These are phyloP conservation scores for Melolontha melolontha DNA, from an alignment of 2,888 invertebrate genomes.

Conservation along the genomic window DNA sequence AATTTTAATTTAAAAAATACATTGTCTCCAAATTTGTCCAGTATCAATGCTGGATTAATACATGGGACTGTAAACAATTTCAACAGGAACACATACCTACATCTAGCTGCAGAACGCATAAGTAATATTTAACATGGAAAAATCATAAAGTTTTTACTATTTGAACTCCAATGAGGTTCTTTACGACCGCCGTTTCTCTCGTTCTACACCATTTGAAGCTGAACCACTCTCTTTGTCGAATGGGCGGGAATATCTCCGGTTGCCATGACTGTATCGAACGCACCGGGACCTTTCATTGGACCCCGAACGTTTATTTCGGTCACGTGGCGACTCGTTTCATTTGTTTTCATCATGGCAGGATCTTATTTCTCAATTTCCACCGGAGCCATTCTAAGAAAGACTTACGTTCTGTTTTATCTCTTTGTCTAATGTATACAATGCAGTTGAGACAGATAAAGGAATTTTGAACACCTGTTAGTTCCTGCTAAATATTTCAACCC, in stretches of 20 bases:
- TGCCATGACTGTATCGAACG: constrained; percentile 65
- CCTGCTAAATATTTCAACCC: constrained; percentile 27
- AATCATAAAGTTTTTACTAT: constrained; percentile 66
- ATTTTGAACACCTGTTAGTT: constrained; percentile 18
- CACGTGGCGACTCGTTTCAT: constrained; percentile 60
- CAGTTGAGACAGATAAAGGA: constrained; percentile 15
- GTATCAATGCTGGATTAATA: too few relatives aligned
- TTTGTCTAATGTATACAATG: constrained; percentile 7
- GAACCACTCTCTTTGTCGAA: constrained; percentile 53
- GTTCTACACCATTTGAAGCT: constrained; percentile 31
- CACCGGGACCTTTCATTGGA: constrained; percentile 57
- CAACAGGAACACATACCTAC: constrained; percentile 63
- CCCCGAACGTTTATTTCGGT: constrained; percentile 53
- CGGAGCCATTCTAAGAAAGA: constrained; percentile 32
- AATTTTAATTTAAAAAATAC: too few relatives aligned
- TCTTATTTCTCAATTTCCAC: constrained; percentile 43
- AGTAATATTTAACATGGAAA: constrained; percentile 63
- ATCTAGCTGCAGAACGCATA: constrained; percentile 65
- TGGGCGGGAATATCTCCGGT: constrained; percentile 55
- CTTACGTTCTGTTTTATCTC: constrained; percentile 35
- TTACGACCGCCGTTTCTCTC: constrained; percentile 54
- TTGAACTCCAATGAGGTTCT: constrained; percentile 64
- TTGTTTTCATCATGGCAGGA: constrained; percentile 62
- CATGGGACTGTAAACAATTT: constrained; percentile 24
- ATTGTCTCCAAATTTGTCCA: too few relatives aligned